Evolutionary conservation across 2,113 vertebrate species (phyloP).

Genomic region (Elephas maximus): DNA sequence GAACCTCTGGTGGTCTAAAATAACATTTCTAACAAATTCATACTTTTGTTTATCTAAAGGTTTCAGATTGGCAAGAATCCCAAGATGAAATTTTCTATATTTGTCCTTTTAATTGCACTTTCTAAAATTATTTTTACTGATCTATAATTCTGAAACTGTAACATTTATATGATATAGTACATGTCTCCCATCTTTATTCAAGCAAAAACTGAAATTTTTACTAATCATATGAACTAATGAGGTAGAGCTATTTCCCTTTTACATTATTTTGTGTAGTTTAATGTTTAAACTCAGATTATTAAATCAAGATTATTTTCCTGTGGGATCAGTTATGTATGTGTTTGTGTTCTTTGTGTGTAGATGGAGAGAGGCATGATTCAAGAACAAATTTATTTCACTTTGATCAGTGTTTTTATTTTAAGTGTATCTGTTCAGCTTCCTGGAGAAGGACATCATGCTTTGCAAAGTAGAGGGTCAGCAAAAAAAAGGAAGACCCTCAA

Average conservation of each 20-base stretch:
- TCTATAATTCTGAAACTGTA: slow-evolving; percentile 54
- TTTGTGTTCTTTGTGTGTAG: not conserved
- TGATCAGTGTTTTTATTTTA: slow-evolving; percentile 15
- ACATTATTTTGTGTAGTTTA: not conserved
- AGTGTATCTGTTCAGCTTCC: not conserved
- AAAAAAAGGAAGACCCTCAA: no score
- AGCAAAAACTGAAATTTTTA: not conserved
- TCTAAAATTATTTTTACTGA: slow-evolving; percentile 38
- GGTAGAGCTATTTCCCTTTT: not conserved
- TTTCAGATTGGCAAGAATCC: slow-evolving; percentile 58
- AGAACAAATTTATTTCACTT: slow-evolving; percentile 11
- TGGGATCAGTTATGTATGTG: not conserved
- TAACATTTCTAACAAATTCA: slow-evolving; percentile 14
- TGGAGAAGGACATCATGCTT: no score
- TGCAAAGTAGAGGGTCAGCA: no score
- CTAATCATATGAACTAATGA: not conserved
- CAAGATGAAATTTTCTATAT: slow-evolving; percentile 68
- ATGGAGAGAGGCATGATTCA: not conserved
- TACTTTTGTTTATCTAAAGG: slow-evolving; percentile 52
- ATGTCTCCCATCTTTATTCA: slow-evolving; percentile 23
- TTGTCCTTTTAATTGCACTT: slow-evolving; percentile 68
- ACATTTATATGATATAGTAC: not conserved
- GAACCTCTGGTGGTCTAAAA: slow-evolving; percentile 25
- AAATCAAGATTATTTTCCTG: slow-evolving; percentile 50
- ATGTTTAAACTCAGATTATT: not conserved